Conservation (phyloP, 2,888 invertebrate species). For the Plebejus melissa region DNA sequence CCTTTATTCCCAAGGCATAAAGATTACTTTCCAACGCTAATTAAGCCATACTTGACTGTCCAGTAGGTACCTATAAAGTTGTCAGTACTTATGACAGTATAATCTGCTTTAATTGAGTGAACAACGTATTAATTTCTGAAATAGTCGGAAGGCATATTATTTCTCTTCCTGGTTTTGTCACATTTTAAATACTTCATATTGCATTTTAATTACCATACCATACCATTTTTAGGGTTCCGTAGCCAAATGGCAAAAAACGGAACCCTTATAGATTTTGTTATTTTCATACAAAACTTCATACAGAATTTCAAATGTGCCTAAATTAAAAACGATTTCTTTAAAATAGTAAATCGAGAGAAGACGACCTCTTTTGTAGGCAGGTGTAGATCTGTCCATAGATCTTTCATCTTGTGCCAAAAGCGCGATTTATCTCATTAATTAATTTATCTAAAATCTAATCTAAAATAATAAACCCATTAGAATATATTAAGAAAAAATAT, state of each 20-base stretch:
- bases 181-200: not conserved
- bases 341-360: not conserved
- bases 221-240: too few species aligned
- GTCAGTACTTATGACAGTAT: not conserved
- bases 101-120: not conserved
- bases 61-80: not conserved
- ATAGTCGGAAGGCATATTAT: not conserved
- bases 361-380: not conserved
- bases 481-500: constrained; percentile 16
- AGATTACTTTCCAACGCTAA: not conserved
- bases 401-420: not conserved
- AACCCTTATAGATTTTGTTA: too few species aligned
- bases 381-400: not conserved
- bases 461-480: constrained; percentile 8
- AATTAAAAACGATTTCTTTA: not conserved
- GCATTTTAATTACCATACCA: not conserved
- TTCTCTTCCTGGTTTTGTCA: not conserved
- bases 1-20: not conserved
- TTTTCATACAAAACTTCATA: too few species aligned
- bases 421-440: constrained; percentile 12
- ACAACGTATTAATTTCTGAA: not conserved
- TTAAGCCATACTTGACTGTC: not conserved
- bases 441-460: constrained; percentile 10
- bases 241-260: too few species aligned
- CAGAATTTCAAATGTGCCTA: too few species aligned